A percentile compares a stretch with the other conserved stretches of the same genome.
These are phyloP conservation scores for Crambe crambe DNA, from an alignment of 37 sponge, comb jelly and placozoan species.

Conservation along the genomic window DNA sequence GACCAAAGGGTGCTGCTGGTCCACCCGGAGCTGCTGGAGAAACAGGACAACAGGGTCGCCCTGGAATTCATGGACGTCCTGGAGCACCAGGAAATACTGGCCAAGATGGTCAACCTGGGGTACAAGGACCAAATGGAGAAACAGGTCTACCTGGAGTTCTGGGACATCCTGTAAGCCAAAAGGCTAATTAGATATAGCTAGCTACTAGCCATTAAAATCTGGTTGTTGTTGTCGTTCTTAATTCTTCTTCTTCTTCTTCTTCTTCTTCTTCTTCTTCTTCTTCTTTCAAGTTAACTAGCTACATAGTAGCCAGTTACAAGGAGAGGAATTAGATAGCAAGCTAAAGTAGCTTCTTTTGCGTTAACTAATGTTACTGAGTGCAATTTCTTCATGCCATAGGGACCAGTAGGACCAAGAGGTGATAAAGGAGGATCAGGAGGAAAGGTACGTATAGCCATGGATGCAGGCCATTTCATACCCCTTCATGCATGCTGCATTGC, in stretches of 20 bases:
- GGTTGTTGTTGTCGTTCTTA: no score
- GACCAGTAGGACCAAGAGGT: conserved; percentile 51
- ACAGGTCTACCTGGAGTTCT: conserved; percentile 46
- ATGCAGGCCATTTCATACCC: background rate
- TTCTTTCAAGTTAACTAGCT: background rate
- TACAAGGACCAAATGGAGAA: conserved; percentile 39
- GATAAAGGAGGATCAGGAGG: conserved; percentile 29
- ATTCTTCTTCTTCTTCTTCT: no score
- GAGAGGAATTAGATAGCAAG: no score
- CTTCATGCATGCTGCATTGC: no score
- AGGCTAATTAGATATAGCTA: background rate
- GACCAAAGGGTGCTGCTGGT: conserved; percentile 36
- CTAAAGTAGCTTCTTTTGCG: background rate
- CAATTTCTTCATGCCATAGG: conserved; percentile 16
- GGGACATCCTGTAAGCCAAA: conserved; percentile 53
- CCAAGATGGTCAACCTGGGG: conserved; percentile 39
- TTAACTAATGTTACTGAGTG: background rate
- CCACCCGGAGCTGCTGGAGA: background rate
- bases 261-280: background rate
- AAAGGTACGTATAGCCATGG: conserved; percentile 12
- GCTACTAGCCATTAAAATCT: no score
- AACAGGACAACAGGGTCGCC: conserved; percentile 13
- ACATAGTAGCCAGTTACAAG: background rate
- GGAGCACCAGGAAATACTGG: conserved; percentile 45
- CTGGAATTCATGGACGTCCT: conserved; percentile 32